Evolutionary conservation across 2,797 vertebrate genomes (phyloP).

Genomic region (Carapus acus): DNA sequence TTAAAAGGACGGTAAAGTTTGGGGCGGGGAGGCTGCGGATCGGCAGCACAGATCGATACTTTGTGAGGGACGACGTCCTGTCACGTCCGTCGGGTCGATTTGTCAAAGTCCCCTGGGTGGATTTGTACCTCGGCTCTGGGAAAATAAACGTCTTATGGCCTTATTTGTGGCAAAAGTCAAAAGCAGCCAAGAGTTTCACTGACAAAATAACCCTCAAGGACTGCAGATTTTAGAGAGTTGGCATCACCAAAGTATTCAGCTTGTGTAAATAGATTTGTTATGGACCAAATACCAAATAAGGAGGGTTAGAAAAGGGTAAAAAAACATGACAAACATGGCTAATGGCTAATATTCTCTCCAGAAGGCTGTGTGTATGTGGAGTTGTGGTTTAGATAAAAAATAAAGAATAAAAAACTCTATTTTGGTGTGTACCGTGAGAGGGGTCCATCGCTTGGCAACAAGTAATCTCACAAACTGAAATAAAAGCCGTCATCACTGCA

Average conservation of each 20-base stretch:
- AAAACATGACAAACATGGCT: too few relatives aligned
- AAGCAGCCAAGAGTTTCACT: too few relatives aligned
- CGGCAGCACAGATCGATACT: too few relatives aligned
- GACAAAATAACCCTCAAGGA: background rate
- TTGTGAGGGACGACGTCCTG: too few relatives aligned
- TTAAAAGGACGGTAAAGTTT: too few relatives aligned
- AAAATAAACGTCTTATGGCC: constrained; percentile 4
- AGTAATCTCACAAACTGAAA: constrained; percentile 14
- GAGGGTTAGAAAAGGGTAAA: background rate
- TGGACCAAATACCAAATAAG: too few relatives aligned
- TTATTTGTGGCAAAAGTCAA: too few relatives aligned
- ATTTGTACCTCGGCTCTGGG: background rate
- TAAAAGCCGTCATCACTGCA: constrained; percentile 9
- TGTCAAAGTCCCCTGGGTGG: constrained; percentile 10
- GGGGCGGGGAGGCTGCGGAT: too few relatives aligned
- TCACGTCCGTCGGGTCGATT: constrained; percentile 4
- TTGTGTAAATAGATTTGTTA: background rate
- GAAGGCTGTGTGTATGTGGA: too few relatives aligned
- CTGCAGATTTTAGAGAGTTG: background rate
- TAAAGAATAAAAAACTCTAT: constrained; percentile 42
- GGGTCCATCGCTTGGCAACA: constrained; percentile 28
- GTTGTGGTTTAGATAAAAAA: constrained; percentile 41
- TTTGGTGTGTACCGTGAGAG: constrained; percentile 53
- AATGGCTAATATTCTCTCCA: background rate
- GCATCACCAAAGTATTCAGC: background rate